phyloP scores from a whole-genome alignment of 2,888 invertebrate genomes.

The Drosophila robusta region DNA sequence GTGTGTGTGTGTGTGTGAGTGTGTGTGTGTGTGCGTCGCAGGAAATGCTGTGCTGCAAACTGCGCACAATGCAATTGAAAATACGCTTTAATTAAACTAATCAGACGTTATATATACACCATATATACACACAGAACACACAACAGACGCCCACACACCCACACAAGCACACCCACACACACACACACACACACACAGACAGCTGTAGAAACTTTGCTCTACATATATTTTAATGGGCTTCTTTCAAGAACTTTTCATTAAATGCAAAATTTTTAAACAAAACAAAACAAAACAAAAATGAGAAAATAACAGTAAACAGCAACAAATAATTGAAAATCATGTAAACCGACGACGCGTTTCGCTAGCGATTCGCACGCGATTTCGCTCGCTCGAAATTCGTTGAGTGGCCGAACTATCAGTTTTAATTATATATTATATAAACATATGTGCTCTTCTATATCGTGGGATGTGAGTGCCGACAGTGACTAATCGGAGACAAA shows the following conservation, averaged over 20 bases:
- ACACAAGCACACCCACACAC: slow-evolving; percentile 15
- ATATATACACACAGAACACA: slow-evolving; percentile 15
- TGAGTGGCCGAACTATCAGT: slow-evolving; percentile 6
- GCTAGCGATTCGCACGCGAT: slow-evolving; percentile 29
- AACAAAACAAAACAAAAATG: slow-evolving; percentile 12
- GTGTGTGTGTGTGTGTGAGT: background rate
- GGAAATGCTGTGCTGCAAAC: slow-evolving; percentile 53
- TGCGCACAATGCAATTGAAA: slow-evolving; percentile 74
- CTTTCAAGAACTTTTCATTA: slow-evolving; percentile 43
- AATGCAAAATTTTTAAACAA: slow-evolving; percentile 37
- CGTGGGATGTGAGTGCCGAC: background rate
- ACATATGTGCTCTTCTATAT: background rate
- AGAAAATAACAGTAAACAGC: slow-evolving; percentile 9
- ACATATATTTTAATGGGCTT: slow-evolving; percentile 48
- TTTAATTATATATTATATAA: slow-evolving; percentile 1
- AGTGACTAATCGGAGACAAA: slow-evolving; percentile 23
- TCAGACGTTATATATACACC: slow-evolving; percentile 61
- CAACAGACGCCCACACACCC: slow-evolving; percentile 59
- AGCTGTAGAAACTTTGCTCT: background rate
- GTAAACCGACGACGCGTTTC: slow-evolving; percentile 23
- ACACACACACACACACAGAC: slow-evolving; percentile 2
- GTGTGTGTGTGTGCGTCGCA: slow-evolving; percentile 28
- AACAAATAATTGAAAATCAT: slow-evolving; percentile 40
- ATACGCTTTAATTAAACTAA: slow-evolving; percentile 80
- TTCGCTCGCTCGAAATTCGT: slow-evolving; percentile 6